Percentiles rank a stretch among this genome's conserved stretches.
Evolutionary conservation across 2,113 vertebrate species (phyloP).

Genomic region (Acanthisitta chloris): DNA sequence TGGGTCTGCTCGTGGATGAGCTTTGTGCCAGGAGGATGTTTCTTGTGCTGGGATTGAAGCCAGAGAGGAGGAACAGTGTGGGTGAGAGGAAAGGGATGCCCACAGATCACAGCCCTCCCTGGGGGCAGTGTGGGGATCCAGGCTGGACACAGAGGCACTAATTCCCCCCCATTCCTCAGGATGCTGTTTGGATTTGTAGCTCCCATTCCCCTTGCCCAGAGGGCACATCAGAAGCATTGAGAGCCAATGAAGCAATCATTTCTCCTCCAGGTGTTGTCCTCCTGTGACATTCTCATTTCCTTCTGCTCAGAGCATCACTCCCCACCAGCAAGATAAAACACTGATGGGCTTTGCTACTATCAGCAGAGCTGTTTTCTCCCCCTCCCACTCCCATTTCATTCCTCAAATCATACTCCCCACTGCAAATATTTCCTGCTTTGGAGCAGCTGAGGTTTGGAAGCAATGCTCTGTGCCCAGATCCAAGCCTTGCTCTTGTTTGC

Average conservation of each 20-base stretch:
- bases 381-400: not conserved
- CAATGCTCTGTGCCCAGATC: not conserved
- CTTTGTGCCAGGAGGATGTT: not conserved
- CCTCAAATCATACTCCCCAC: not conserved
- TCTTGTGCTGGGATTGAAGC: not conserved
- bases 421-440: conserved; percentile 24
- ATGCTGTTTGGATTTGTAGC: not conserved
- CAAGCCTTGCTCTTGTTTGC: not conserved
- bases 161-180: not conserved
- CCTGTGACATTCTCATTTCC: not conserved
- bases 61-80: too few relatives aligned
- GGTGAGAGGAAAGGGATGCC: not conserved
- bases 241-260: not conserved
- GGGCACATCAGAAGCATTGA: not conserved
- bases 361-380: not conserved
- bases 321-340: not conserved
- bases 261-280: not conserved
- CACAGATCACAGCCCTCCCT: too few relatives aligned
- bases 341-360: not conserved
- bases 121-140: not conserved
- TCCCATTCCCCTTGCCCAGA: not conserved
- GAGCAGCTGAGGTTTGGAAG: conserved; percentile 26
- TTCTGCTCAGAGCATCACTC: not conserved
- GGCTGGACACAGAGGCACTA: not conserved
- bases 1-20: not conserved